A percentile compares a stretch with the other conserved stretches of the same genome.
These are phyloP conservation scores for Tragopan temminckii DNA, from an alignment of 2,797 vertebrate genomes.

Conservation along the genomic window DNA sequence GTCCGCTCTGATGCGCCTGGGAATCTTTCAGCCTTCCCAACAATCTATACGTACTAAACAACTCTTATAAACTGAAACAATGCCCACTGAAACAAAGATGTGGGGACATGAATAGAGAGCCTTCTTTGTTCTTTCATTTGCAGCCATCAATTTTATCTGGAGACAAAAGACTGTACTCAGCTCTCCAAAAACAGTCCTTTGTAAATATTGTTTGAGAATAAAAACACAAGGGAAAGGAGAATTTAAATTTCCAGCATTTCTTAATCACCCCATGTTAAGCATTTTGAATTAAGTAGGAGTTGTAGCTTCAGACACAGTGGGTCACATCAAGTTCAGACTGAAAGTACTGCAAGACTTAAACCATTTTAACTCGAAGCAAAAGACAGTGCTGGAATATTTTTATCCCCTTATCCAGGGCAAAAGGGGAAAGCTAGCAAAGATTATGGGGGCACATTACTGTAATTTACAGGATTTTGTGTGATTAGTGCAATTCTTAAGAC, in stretches of 20 bases:
- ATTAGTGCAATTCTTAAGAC: constrained; percentile 18
- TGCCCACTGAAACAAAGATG: constrained; percentile 63
- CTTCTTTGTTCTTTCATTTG: constrained; percentile 65
- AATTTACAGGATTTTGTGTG: constrained; percentile 35
- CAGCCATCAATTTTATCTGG: constrained; percentile 71
- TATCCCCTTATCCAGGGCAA: constrained; percentile 40
- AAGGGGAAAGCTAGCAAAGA: constrained; percentile 30
- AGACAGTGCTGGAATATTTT: constrained; percentile 43
- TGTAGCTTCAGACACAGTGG: constrained; percentile 45
- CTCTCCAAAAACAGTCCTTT: constrained; percentile 71
- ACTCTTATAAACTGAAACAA: constrained; percentile 73
- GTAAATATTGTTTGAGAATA: constrained; percentile 62
- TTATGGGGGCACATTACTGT: background rate
- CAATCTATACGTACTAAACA: constrained; percentile 61
- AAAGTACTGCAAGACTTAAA: constrained; percentile 44
- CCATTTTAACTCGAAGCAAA: constrained; percentile 33
- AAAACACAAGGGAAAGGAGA: constrained; percentile 65
- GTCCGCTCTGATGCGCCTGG: background rate
- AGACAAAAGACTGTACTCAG: constrained; percentile 73
- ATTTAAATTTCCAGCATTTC: constrained; percentile 66
- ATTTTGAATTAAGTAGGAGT: constrained; percentile 66
- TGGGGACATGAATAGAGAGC: constrained; percentile 58
- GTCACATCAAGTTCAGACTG: constrained; percentile 65
- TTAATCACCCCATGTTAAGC: constrained; percentile 20
- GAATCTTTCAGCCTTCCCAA: constrained; percentile 64